Conservation (phyloP, 2,113 vertebrate species). For the Delphinus delphis region DNA sequence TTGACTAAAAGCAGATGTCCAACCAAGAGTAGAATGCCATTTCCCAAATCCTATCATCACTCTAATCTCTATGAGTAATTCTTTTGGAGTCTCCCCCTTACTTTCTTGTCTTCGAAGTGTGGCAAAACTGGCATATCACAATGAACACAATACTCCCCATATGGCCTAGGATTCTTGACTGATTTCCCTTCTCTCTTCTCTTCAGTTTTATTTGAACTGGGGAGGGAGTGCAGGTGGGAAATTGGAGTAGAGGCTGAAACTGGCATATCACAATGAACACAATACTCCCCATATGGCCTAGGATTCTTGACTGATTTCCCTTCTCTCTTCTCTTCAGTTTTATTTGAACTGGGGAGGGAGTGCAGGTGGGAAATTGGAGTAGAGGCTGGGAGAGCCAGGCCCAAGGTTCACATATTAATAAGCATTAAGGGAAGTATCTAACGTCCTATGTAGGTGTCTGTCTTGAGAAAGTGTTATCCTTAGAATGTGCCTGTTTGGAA, state of each 20-base stretch:
- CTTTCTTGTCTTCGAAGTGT: not conserved
- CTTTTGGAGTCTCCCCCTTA: not conserved
- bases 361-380: not conserved
- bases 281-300: not conserved
- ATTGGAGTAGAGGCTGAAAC: not conserved
- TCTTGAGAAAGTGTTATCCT: not conserved
- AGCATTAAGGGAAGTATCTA: not conserved
- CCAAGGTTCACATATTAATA: not conserved
- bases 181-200: not conserved
- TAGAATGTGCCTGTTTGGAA: not conserved
- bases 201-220: not conserved
- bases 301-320: not conserved
- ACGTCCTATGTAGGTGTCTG: not conserved
- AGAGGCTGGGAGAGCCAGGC: too few relatives aligned
- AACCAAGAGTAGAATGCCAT: not conserved
- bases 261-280: not conserved
- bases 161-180: not conserved
- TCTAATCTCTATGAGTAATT: not conserved
- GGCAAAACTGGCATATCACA: not conserved
- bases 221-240: not conserved
- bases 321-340: not conserved
- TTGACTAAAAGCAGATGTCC: not conserved
- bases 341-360: not conserved
- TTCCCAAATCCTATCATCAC: not conserved
- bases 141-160: not conserved